A percentile compares a stretch with the other conserved stretches of the same genome.
Evolutionary conservation across 2,888 invertebrate species (phyloP).

Genomic region (Amphipyra berbera): DNA sequence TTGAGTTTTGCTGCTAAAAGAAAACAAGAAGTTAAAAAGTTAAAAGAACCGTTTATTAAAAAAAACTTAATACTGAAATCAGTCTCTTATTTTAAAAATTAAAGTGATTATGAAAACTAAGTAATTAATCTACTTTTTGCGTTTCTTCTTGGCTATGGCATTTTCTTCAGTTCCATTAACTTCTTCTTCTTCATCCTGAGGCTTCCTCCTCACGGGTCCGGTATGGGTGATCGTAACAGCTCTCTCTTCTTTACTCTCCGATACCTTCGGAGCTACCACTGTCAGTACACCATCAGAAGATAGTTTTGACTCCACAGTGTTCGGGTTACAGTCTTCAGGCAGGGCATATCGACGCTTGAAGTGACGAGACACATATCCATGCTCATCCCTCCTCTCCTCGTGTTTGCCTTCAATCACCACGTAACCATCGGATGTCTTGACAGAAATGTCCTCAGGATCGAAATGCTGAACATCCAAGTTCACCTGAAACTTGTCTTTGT

Average conservation of each 20-base stretch:
- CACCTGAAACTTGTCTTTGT: conserved; percentile 91
- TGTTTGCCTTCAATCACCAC: conserved; percentile 94
- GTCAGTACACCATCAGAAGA: conserved; percentile 94
- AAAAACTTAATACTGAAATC: conserved; percentile 33
- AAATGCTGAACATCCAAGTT: conserved; percentile 94
- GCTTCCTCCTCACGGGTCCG: conserved; percentile 88
- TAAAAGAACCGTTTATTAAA: conserved; percentile 22
- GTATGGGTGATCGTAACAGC: conserved; percentile 91
- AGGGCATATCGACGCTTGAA: conserved; percentile 93
- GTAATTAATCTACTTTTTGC: conserved; percentile 56
- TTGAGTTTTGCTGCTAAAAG: conserved; percentile 9
- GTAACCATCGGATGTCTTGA: conserved; percentile 92
- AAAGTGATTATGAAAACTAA: not conserved
- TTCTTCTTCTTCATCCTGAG: conserved; percentile 71
- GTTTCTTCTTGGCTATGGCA: conserved; percentile 74
- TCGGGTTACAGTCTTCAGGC: conserved; percentile 93
- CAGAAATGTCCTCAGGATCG: conserved; percentile 93
- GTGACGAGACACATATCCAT: conserved; percentile 93
- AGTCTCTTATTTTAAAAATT: conserved; percentile 54
- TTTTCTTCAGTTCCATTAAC: conserved; percentile 57
- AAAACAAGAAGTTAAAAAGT: conserved; percentile 18
- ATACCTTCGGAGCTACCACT: conserved; percentile 90
- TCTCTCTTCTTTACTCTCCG: conserved; percentile 80
- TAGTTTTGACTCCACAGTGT: conserved; percentile 92
- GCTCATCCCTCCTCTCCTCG: conserved; percentile 93